Evolutionary conservation across 2,888 invertebrate species (phyloP).

Genomic region (Macaria notata): DNA sequence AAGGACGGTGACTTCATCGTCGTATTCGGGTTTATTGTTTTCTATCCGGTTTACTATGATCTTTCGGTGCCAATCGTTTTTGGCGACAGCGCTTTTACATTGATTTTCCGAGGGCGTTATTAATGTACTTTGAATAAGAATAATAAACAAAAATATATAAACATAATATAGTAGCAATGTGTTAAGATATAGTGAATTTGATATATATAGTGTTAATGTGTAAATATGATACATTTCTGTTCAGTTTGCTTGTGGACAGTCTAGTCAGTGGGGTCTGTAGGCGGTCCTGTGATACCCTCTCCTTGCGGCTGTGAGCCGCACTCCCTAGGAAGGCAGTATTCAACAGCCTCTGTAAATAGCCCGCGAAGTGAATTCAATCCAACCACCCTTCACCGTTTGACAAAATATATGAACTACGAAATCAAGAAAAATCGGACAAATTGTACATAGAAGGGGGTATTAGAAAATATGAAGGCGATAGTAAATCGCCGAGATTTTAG

Average conservation of each 20-base stretch:
- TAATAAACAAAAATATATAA: conserved; percentile 35
- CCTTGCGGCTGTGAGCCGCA: conserved; percentile 49
- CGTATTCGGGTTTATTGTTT: conserved; percentile 51
- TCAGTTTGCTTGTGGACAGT: conserved; percentile 53
- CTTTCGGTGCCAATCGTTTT: conserved; percentile 54
- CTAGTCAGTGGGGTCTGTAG: conserved; percentile 70
- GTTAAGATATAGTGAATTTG: conserved; percentile 67
- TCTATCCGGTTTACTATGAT: conserved; percentile 43
- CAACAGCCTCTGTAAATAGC: conserved; percentile 63
- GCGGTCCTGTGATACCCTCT: conserved; percentile 28
- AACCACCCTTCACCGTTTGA: conserved; percentile 9
- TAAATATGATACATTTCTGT: conserved; percentile 62
- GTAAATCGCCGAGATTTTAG: conserved; percentile 50
- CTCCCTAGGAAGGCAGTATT: conserved; percentile 56
- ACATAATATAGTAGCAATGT: conserved; percentile 48
- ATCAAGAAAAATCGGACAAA: conserved; percentile 42
- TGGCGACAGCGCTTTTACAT: conserved; percentile 33
- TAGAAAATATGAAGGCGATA: conserved; percentile 56
- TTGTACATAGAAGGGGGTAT: conserved; percentile 56
- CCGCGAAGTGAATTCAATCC: conserved; percentile 19
- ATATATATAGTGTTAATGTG: conserved; percentile 67
- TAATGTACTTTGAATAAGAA: conserved; percentile 41
- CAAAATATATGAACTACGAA: conserved; percentile 30
- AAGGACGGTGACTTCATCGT: conserved; percentile 53
- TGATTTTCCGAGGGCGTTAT: conserved; percentile 51